Base-by-base conservation (phyloP, 2,888 invertebrate genomes). In the Apodemia duryi region DNA sequence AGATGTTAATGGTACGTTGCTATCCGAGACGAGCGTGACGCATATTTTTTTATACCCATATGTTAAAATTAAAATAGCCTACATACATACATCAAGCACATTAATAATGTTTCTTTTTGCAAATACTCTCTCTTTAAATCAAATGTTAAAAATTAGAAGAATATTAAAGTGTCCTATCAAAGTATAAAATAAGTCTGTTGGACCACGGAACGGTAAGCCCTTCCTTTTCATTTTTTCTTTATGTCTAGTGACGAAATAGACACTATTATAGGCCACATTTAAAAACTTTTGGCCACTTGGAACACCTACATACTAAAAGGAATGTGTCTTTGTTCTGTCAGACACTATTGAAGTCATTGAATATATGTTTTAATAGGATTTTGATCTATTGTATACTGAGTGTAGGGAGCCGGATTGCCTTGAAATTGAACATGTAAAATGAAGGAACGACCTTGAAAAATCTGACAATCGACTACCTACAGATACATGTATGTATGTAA, bases 281-380 rank as follows among this genome's bases (percentile, higher is more conserved):
- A 13, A 46, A 49, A 49, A n/a, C 49, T 49, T 49, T 49, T 49
- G 49, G 49, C 49, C n/a, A 49, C 13, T 49, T 49, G 49, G 49
- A 13, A 49, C 49, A 49, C 49, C 49, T 49, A 49, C 49, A 49
- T 2, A n/a, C 49, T n/a, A 21, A n/a, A 49, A n/a, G 49, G 49
- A 49, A 49, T 49, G n/a, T 49, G 49, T 49, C 49, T 49, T 49
- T 49, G n/a, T 49, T 49, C 49, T 49, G 49, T n/a, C n/a, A 49
- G 49, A 49, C 49, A 49, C 49, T 49, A 49, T n/a, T 49, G 49
- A 49, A 49, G 49, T 49, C n/a, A 49, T 49, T 49, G 49, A 49
- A 49, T 49, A 49, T 49, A 5, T 13, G 49, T 49, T n/a, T n/a
- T n/a, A n/a, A 49, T 49, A 49, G 49, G 49, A 6, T 49, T 49